These are phyloP conservation scores for Tiphia femorata DNA, from an alignment of 2,888 invertebrate species.

Conservation along the genomic window DNA sequence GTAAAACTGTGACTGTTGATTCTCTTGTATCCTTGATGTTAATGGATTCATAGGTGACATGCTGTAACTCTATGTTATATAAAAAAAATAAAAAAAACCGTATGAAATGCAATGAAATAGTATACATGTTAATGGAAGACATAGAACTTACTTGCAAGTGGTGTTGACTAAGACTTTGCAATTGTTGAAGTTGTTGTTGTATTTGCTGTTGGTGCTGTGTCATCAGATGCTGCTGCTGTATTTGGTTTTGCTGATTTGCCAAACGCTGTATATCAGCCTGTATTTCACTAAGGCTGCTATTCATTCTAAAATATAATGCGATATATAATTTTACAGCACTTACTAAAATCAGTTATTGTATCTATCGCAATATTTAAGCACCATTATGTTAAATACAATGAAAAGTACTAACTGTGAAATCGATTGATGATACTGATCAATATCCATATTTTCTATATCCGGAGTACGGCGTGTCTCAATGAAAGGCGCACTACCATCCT, in stretches of 20 bases:
- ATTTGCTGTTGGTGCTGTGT: conserved; percentile 72
- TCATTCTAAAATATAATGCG: conserved; percentile 76
- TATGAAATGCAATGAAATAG: not conserved
- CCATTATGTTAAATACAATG: conserved; percentile 6
- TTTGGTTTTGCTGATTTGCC: conserved; percentile 84
- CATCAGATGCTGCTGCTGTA: conserved; percentile 76
- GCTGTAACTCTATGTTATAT: conserved; percentile 52
- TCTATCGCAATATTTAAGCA: not conserved
- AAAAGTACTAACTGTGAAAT: conserved; percentile 82
- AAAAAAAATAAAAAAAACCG: not conserved
- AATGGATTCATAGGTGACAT: conserved; percentile 59
- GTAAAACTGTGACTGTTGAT: conserved; percentile 78
- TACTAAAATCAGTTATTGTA: not conserved
- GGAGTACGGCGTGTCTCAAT: conserved; percentile 79
- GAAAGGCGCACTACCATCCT: conserved; percentile 71
- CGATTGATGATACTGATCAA: conserved; percentile 86
- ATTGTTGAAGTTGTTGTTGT: conserved; percentile 73
- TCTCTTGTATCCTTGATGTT: conserved; percentile 55
- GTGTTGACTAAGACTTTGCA: conserved; percentile 69
- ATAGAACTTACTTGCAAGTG: conserved; percentile 61
- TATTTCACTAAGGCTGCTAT: conserved; percentile 92
- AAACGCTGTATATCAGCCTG: conserved; percentile 94
- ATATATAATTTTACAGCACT: not conserved
- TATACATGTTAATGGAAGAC: too few species aligned
- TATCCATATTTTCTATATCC: conserved; percentile 84